Evolutionary conservation across 2,113 vertebrate genomes (phyloP).

Genomic region (Elaphurus davidianus): DNA sequence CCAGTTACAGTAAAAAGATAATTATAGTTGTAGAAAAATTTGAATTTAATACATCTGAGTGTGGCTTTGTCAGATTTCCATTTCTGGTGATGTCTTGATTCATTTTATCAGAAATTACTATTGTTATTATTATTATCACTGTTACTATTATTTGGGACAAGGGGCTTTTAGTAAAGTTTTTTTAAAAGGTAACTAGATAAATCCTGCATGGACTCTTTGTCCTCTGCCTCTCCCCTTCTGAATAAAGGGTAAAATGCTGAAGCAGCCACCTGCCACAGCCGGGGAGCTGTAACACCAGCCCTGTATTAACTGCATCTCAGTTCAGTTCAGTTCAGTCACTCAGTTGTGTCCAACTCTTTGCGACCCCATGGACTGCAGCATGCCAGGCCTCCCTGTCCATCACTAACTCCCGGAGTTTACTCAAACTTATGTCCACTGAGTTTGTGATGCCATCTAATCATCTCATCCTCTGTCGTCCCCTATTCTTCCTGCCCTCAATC

Average conservation of each 20-base stretch:
- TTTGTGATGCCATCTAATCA: not conserved
- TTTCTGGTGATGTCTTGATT: constrained; percentile 23
- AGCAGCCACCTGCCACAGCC: not conserved
- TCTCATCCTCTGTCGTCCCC: not conserved
- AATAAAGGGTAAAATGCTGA: not conserved
- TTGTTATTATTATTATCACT: not conserved
- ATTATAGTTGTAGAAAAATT: constrained; percentile 11
- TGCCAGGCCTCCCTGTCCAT: not conserved
- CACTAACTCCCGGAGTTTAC: not conserved
- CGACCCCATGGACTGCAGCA: not conserved
- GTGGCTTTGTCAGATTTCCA: constrained; percentile 37
- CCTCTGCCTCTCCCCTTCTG: not conserved
- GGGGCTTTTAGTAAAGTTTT: not conserved
- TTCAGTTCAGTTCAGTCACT: not conserved
- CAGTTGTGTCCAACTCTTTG: not conserved
- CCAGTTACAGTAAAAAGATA: constrained; percentile 31
- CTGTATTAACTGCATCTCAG: not conserved
- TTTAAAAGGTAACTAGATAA: not conserved
- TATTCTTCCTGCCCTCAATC: not conserved
- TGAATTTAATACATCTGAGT: not conserved
- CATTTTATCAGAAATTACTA: constrained; percentile 23
- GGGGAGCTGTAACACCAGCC: not conserved
- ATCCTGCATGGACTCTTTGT: not conserved
- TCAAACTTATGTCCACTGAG: not conserved
- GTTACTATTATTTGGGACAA: constrained; percentile 25